These are phyloP conservation scores for Thymelicus sylvestris DNA, from an alignment of 2,888 invertebrate species.

Conservation along the genomic window DNA sequence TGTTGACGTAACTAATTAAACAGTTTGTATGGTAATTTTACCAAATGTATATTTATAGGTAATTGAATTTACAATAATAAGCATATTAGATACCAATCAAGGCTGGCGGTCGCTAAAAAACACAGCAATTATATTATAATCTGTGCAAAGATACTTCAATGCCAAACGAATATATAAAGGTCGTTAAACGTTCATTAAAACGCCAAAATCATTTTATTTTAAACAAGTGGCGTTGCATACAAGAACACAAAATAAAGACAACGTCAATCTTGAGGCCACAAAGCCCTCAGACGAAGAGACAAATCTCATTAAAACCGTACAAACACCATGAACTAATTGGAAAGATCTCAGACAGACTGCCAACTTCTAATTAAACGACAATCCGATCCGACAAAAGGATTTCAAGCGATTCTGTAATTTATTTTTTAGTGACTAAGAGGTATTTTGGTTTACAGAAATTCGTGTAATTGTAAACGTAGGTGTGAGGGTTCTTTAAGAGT, in stretches of 20 bases:
- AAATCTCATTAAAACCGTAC: slow-evolving; percentile 72
- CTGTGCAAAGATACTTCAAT: neutral
- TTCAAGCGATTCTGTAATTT: slow-evolving; percentile 50
- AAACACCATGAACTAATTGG: slow-evolving; percentile 74
- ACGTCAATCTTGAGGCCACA: slow-evolving; percentile 16
- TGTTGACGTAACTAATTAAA: slow-evolving; percentile 22
- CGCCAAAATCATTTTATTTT: slow-evolving; percentile 23
- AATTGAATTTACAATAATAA: slow-evolving; percentile 2
- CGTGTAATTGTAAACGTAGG: slow-evolving; percentile 47
- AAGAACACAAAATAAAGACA: slow-evolving; percentile 20
- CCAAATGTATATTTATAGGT: neutral
- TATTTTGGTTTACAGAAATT: slow-evolving; percentile 46
- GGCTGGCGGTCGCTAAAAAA: neutral
- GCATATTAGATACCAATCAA: neutral
- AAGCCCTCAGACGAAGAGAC: slow-evolving; percentile 24
- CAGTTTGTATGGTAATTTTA: slow-evolving; percentile 13
- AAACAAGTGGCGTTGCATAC: slow-evolving; percentile 13
- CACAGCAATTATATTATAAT: neutral
- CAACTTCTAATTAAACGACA: slow-evolving; percentile 72
- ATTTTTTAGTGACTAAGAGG: slow-evolving; percentile 45
- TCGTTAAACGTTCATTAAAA: slow-evolving; percentile 30
- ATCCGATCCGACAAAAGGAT: slow-evolving; percentile 47
- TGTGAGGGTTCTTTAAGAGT: slow-evolving; percentile 56
- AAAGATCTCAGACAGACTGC: slow-evolving; percentile 60
- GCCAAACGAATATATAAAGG: neutral